These are phyloP conservation scores for Erebia ligea DNA, from an alignment of 2,888 invertebrate genomes.

Conservation along the genomic window DNA sequence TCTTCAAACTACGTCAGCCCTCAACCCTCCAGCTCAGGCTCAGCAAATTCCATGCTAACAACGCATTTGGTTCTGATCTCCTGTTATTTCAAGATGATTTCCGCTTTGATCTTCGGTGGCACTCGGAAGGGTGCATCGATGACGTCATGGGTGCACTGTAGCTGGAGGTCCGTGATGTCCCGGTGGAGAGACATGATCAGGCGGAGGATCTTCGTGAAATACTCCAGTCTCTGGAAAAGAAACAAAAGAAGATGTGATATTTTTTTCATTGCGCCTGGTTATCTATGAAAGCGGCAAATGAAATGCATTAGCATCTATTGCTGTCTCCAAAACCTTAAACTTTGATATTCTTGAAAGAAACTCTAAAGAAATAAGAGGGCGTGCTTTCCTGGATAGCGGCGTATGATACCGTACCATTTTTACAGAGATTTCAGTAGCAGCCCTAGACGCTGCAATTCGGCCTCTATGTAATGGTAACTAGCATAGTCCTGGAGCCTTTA, in stretches of 20 bases:
- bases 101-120: conserved; percentile 65
- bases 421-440: no score
- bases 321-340: no score
- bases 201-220: conserved; percentile 74
- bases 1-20: not conserved
- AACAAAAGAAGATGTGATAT: not conserved
- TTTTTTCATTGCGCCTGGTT: no score
- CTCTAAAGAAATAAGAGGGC: no score
- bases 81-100: conserved; percentile 74
- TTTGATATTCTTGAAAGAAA: no score
- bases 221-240: conserved; percentile 70
- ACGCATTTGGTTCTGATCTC: conserved; percentile 49
- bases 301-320: no score
- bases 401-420: no score
- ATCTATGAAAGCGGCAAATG: no score
- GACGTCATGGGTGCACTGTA: conserved; percentile 57
- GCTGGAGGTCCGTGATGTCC: conserved; percentile 72
- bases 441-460: no score
- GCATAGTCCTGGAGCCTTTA: no score
- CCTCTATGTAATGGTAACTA: no score
- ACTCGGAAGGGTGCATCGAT: conserved; percentile 51
- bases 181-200: conserved; percentile 74
- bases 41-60: conserved; percentile 49
- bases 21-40: not conserved
- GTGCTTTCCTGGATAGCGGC: no score